Conservation (phyloP, 2,113 vertebrate genomes). For the Spea multiplicata region DNA sequence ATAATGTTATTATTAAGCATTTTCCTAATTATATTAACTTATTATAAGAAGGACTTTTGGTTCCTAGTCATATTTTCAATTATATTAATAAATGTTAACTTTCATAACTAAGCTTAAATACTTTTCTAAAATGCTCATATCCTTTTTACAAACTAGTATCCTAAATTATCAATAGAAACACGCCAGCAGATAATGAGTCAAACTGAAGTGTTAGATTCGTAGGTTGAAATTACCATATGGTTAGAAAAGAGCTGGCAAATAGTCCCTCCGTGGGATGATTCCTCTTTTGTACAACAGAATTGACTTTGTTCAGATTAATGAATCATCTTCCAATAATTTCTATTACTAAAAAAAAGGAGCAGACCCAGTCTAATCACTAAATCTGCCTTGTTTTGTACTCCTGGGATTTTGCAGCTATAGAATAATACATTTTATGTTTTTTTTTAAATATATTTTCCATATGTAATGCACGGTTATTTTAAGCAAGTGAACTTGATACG, state of each 20-base stretch:
- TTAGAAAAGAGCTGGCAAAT: constrained; percentile 35
- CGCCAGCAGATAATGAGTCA: neutral
- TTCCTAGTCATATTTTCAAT: too few relatives aligned
- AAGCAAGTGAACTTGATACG: constrained; percentile 5
- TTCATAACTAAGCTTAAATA: too few relatives aligned
- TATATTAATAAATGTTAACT: too few relatives aligned
- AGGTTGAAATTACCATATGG: constrained; percentile 47
- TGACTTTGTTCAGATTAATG: constrained; percentile 47
- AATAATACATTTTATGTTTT: constrained; percentile 34
- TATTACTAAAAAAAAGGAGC: constrained; percentile 39
- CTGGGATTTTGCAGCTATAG: constrained; percentile 36
- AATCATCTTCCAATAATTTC: constrained; percentile 49
- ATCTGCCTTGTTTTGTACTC: constrained; percentile 43
- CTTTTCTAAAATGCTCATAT: too few relatives aligned
- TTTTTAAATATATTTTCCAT: neutral
- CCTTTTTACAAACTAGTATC: neutral
- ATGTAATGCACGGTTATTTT: constrained; percentile 35
- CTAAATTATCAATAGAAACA: neutral
- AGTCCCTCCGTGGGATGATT: constrained; percentile 44
- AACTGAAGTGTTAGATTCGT: constrained; percentile 12
- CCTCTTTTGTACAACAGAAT: constrained; percentile 45
- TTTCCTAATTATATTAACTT: too few relatives aligned
- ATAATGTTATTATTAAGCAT: too few relatives aligned
- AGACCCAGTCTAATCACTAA: constrained; percentile 30
- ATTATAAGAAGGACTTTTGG: too few relatives aligned